Percentiles rank a stretch among this genome's conserved stretches.
These are phyloP conservation scores for Boulengeromyrus knoepffleri DNA, from an alignment of 2,113 vertebrate genomes.

Conservation along the genomic window DNA sequence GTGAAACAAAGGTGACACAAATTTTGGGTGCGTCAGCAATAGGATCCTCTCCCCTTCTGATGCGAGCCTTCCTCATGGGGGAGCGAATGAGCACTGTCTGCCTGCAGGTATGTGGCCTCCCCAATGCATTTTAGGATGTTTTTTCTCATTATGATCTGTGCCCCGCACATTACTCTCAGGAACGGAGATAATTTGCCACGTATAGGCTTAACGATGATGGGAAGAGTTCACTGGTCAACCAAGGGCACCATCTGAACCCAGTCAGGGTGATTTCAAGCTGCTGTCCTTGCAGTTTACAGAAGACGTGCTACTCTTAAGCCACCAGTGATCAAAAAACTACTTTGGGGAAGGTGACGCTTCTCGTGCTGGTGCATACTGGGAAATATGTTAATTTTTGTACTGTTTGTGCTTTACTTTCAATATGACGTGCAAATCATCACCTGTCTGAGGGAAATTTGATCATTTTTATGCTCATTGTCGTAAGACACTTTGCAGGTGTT, in stretches of 20 bases:
- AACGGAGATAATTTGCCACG: neutral
- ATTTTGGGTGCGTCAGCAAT: neutral
- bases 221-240: neutral
- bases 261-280: neutral
- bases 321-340: neutral
- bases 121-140: neutral
- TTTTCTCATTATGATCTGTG: neutral
- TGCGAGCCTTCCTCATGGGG: neutral
- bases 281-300: neutral
- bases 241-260: neutral
- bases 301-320: neutral
- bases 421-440: neutral
- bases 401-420: neutral
- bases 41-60: neutral
- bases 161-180: neutral
- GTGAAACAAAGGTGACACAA: neutral
- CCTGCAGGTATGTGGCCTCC: neutral
- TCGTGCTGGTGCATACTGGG: neutral
- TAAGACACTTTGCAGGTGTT: neutral
- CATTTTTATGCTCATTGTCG: neutral
- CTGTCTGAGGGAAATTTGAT: neutral
- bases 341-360: neutral
- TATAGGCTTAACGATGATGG: conserved; percentile 1
- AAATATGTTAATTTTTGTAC: neutral
- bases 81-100: neutral